A percentile compares a stretch with the other conserved stretches of the same genome.
These are phyloP conservation scores for Poecile montanus DNA, from an alignment of 2,797 vertebrate species.

Conservation along the genomic window DNA sequence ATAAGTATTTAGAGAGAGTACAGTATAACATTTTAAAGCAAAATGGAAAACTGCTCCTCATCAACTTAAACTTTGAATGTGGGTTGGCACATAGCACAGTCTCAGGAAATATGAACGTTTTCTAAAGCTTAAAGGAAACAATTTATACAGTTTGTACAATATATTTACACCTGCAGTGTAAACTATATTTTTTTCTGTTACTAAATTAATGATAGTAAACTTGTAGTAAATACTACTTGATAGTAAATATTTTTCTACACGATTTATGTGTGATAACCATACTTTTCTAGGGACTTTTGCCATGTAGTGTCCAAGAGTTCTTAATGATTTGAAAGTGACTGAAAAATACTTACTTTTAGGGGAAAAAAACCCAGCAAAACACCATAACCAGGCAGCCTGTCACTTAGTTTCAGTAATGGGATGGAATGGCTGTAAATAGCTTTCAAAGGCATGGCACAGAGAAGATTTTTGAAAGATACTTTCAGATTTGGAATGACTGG, in stretches of 20 bases:
- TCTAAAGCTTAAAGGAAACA: background rate
- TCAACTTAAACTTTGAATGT: background rate
- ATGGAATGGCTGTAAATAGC: background rate
- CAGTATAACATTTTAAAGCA: background rate
- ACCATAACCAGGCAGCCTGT: background rate
- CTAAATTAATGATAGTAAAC: background rate
- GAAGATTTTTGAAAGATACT: background rate
- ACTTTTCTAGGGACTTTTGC: background rate
- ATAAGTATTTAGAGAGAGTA: background rate
- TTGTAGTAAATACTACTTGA: background rate
- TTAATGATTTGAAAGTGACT: background rate
- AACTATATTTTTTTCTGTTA: background rate
- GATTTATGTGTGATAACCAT: background rate
- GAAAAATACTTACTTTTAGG: background rate
- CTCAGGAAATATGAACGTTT: background rate
- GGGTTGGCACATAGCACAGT: background rate
- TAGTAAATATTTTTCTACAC: background rate
- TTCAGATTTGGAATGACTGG: background rate
- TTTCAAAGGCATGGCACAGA: background rate
- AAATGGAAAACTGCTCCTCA: background rate
- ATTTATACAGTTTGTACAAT: background rate
- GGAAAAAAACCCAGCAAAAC: rapidly evolving
- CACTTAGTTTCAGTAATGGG: background rate
- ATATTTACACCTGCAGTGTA: background rate
- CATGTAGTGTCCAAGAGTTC: background rate